Conservation (phyloP, 1,140 invertebrate species). For the Sitodiplosis mosellana region DNA sequence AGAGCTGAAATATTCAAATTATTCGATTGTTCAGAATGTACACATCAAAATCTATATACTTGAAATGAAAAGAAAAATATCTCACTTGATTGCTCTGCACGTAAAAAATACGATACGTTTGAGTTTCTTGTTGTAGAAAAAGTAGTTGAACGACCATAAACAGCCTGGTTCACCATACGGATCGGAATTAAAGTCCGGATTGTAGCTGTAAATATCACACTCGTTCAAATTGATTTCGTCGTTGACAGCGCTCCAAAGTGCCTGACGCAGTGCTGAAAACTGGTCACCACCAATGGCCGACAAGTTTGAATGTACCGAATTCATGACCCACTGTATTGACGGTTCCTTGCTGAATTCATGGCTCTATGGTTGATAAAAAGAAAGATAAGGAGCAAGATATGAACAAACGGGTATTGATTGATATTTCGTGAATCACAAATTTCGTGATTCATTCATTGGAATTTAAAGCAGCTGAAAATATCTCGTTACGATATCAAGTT, state of each 20-base stretch:
- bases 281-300: constrained; percentile 68
- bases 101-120: constrained; percentile 97
- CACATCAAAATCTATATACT: neutral
- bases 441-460: too few relatives aligned
- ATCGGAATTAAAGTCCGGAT: constrained; percentile 88
- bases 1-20: too few relatives aligned
- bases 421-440: too few relatives aligned
- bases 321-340: constrained; percentile 76
- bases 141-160: constrained; percentile 98
- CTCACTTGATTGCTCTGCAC: constrained; percentile 80
- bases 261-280: constrained; percentile 55
- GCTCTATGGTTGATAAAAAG: constrained; percentile 33
- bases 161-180: constrained; percentile 96
- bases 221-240: constrained; percentile 77
- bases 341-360: constrained; percentile 94
- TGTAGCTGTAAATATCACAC: constrained; percentile 96
- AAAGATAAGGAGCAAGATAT: constrained; percentile 3
- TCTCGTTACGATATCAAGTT: neutral
- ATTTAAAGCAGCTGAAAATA: too few relatives aligned
- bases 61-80: too few relatives aligned
- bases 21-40: neutral
- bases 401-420: too few relatives aligned
- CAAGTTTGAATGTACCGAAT: constrained; percentile 74
- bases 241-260: constrained; percentile 81
- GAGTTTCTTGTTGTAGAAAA: constrained; percentile 94